A percentile compares a stretch with the other conserved stretches of the same genome.
phyloP scores from a whole-genome alignment of 2,113 vertebrate species.

The Suncus etruscus region DNA sequence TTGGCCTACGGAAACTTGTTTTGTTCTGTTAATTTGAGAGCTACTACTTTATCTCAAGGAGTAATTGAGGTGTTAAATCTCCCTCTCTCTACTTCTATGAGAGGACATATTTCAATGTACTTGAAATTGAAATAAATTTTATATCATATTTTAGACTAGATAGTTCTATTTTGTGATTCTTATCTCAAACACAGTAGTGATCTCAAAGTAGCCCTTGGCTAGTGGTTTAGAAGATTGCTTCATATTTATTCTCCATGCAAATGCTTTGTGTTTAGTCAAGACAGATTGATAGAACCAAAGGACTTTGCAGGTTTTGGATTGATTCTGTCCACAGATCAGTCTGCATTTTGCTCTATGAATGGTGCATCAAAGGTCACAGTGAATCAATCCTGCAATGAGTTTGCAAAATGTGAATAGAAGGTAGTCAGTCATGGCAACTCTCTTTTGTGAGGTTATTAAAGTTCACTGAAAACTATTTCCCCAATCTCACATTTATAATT shows the following conservation, averaged over 20 bases:
- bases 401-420: slow-evolving; percentile 80
- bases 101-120: slow-evolving; percentile 66
- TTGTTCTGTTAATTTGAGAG: slow-evolving; percentile 84
- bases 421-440: slow-evolving; percentile 85
- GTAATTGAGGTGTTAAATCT: slow-evolving; percentile 82
- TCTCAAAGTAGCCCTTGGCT: slow-evolving; percentile 83
- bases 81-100: slow-evolving; percentile 71
- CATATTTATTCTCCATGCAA: slow-evolving; percentile 81
- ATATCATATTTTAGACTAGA: slow-evolving; percentile 66
- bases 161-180: slow-evolving; percentile 64
- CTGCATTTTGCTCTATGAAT: slow-evolving; percentile 78
- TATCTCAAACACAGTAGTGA: slow-evolving; percentile 52
- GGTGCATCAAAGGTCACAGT: slow-evolving; percentile 83
- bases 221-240: slow-evolving; percentile 78
- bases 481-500: slow-evolving; percentile 82
- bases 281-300: slow-evolving; percentile 79
- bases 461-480: slow-evolving; percentile 85
- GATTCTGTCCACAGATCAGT: slow-evolving; percentile 73
- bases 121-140: slow-evolving; percentile 76
- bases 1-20: slow-evolving; percentile 73
- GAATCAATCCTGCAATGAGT: slow-evolving; percentile 82
- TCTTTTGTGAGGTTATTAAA: slow-evolving; percentile 85
- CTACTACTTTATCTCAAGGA: slow-evolving; percentile 74
- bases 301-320: slow-evolving; percentile 80
- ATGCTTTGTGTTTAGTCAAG: slow-evolving; percentile 79